Evolutionary conservation across 2,888 invertebrate species (phyloP).

Genomic region (Mesorhabditis belari): DNA sequence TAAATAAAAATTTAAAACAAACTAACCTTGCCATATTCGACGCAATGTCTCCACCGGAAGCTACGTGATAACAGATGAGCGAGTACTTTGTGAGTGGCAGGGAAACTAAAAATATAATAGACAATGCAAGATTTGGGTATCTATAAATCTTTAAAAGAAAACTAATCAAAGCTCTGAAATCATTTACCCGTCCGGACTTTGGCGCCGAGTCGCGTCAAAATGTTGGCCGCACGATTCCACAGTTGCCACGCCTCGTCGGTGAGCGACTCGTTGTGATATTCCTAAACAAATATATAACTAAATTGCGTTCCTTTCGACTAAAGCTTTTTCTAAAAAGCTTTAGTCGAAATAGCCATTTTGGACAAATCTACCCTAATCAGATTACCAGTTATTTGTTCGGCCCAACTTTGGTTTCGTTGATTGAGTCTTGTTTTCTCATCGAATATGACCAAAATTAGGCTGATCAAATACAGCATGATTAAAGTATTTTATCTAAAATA

Average conservation of each 20-base stretch:
- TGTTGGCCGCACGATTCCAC: slow-evolving; percentile 71
- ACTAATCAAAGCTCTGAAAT: slow-evolving; percentile 31
- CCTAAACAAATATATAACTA: slow-evolving; percentile 56
- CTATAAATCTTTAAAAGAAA: background rate
- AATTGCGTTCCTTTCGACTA: background rate
- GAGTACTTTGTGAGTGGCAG: slow-evolving; percentile 83
- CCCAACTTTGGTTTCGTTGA: too few species aligned
- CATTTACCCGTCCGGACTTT: slow-evolving; percentile 51
- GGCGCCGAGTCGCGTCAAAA: slow-evolving; percentile 70
- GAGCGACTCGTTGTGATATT: slow-evolving; percentile 75
- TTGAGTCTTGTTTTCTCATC: too few species aligned
- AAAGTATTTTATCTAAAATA: too few species aligned
- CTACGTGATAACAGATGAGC: slow-evolving; percentile 81
- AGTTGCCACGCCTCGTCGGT: slow-evolving; percentile 68
- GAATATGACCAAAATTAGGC: too few species aligned
- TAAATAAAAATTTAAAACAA: slow-evolving; percentile 9
- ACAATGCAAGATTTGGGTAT: too few species aligned
- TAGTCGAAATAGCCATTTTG: background rate
- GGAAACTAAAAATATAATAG: slow-evolving; percentile 62
- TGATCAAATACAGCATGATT: too few species aligned
- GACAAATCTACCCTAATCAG: background rate
- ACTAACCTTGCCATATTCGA: slow-evolving; percentile 97
- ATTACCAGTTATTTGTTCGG: too few species aligned
- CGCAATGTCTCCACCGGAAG: slow-evolving; percentile 90
- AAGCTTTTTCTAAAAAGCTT: background rate